Evolutionary conservation across 2,113 vertebrate species (phyloP).

Genomic region (Erpornis zantholeuca): DNA sequence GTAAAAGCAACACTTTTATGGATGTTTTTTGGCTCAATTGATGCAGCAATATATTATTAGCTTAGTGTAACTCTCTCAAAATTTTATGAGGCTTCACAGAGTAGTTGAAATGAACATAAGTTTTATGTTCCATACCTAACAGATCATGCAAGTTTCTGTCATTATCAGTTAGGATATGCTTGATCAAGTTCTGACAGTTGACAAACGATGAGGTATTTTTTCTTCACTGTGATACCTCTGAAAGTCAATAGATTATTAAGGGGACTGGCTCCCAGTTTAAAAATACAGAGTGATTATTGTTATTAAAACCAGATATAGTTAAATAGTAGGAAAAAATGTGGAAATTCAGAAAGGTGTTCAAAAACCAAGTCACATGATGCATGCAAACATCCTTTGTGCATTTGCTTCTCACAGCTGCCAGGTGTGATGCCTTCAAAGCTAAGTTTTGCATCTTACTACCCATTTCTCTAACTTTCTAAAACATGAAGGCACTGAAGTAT

Average conservation of each 20-base stretch:
- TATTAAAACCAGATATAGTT: background rate
- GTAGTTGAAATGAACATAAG: conserved; percentile 9
- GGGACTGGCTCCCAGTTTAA: background rate
- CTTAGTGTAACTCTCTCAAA: conserved; percentile 14
- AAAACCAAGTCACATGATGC: background rate
- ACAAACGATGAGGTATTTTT: background rate
- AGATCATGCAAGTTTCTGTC: conserved; percentile 19
- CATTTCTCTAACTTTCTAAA: background rate
- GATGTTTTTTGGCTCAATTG: conserved; percentile 24
- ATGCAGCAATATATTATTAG: background rate
- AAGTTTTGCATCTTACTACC: background rate
- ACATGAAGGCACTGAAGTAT: background rate
- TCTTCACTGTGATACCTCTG: background rate
- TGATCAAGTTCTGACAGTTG: background rate
- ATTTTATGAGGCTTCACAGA: conserved; percentile 52
- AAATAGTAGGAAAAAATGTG: background rate
- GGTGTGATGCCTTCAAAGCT: background rate
- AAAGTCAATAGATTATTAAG: conserved; percentile 2
- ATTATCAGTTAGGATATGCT: conserved; percentile 9
- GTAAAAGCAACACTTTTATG: background rate
- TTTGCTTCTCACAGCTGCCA: rapidly evolving
- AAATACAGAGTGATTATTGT: background rate
- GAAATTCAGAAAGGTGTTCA: background rate
- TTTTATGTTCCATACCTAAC: conserved; percentile 37
- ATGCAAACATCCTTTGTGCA: background rate